Base-by-base conservation (phyloP, 2,888 invertebrate genomes). In the Autographa gamma region DNA sequence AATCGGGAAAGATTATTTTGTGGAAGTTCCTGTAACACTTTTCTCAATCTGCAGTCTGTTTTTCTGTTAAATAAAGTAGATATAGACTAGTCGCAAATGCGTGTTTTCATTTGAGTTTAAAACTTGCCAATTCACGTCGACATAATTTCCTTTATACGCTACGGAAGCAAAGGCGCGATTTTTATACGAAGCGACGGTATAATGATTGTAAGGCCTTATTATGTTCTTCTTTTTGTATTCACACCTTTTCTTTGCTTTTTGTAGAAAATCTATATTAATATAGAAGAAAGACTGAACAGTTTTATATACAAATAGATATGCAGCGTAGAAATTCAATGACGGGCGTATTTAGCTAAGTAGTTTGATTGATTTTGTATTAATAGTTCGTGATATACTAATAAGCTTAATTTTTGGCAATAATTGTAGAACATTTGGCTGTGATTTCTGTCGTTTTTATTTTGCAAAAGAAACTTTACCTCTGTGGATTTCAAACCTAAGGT, bases 121-220 rank as follows among this genome's bases (percentile, higher is more conserved):
- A 77, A 82, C 73, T 80, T 78, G 90, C 88, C 84, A 86, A 88
- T 80, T 89, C 90, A 89, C 76, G 85, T 80, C 76, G 76, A 78
- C 78, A 84, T 87, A 89, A 90, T 89, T 88, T 90, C 90, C 89
- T 86, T 87, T 69, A 77, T 80, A 80, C 81, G 83, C 81, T 81
- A 82, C 83, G 83, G 85, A 85, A 86, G 81, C 79, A 62, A 41
- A 61, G 77, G 69, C 80, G 69, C 83, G 77, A 85, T 86, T 85
- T 86, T 84, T 86, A 84, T 74, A 73, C 63, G 73, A 78, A 77
- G 77, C 76, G 66, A 76, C 67, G 60, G 68, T 65, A 70, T 80
- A 76, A 83, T 85, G 79, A 76, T 71, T 67, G 67, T 64, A 71
- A 69, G 31, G 34, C 48, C 34, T 7, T 72, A 61, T 68, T 69